Evolutionary conservation across 1,140 invertebrate species (phyloP).

Genomic region (Danaus plexippus): DNA sequence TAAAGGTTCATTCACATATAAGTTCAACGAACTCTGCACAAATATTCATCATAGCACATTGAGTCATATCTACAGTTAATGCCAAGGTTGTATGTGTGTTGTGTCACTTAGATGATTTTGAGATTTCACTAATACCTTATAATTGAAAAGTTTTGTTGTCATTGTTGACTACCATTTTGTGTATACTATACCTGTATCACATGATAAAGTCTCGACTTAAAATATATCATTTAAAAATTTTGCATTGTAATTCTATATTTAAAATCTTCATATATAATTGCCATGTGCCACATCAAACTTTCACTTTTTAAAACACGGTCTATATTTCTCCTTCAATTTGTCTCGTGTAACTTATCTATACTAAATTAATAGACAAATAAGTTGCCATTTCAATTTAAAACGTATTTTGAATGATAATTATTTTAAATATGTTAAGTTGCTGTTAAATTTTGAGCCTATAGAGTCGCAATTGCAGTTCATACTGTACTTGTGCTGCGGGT

Average conservation of each 20-base stretch:
- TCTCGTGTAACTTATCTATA: no score
- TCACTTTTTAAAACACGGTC: no score
- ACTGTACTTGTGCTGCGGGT: slow-evolving; percentile 57
- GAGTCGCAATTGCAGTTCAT: slow-evolving; percentile 57
- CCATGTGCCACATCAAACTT: background rate
- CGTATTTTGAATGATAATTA: no score
- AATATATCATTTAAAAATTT: background rate
- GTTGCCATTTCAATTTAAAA: no score
- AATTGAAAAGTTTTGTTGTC: background rate
- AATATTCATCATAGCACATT: slow-evolving; percentile 28
- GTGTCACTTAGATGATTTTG: slow-evolving; percentile 24
- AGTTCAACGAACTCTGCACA: slow-evolving; percentile 35
- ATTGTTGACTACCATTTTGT: background rate
- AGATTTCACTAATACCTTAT: background rate
- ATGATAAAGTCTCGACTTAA: no score
- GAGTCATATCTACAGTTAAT: slow-evolving; percentile 33
- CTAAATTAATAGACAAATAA: no score
- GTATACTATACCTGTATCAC: background rate
- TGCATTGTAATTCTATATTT: slow-evolving; percentile 2
- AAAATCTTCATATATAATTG: background rate
- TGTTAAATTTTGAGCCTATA: slow-evolving; percentile 47
- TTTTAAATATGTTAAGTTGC: no score
- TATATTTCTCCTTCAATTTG: no score
- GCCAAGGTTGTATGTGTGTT: slow-evolving; percentile 27
- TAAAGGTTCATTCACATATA: slow-evolving; percentile 34